These are phyloP conservation scores for Drosophila repletoides DNA, from an alignment of 1,140 invertebrate genomes.

Conservation along the genomic window DNA sequence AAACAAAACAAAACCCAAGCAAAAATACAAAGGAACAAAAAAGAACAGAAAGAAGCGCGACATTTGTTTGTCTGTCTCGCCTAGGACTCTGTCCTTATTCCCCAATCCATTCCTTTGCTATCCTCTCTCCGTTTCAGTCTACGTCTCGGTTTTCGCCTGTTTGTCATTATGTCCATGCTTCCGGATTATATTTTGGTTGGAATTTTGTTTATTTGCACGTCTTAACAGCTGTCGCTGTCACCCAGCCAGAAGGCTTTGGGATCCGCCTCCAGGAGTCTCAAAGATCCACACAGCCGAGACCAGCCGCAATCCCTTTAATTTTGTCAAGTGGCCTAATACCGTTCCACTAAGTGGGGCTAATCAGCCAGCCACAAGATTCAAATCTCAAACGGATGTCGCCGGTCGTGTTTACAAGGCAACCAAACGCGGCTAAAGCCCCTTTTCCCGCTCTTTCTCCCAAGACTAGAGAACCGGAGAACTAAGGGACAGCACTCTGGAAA, in stretches of 20 bases:
- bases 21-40: constrained; percentile 11
- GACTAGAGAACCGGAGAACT: constrained; percentile 9
- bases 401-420: constrained; percentile 52
- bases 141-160: constrained; percentile 38
- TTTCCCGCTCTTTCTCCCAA: not conserved
- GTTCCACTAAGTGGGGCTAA: constrained; percentile 77
- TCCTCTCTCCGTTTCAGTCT: not conserved
- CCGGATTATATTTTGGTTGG: constrained; percentile 75
- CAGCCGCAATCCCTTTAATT: constrained; percentile 59
- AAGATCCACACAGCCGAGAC: not conserved
- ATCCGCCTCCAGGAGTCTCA: not conserved
- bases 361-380: constrained; percentile 68
- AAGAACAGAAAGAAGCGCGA: constrained; percentile 8
- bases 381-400: constrained; percentile 75
- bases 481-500: constrained; percentile 41
- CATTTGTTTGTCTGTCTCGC: constrained; percentile 29
- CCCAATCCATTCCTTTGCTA: not conserved
- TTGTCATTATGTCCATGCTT: constrained; percentile 77
- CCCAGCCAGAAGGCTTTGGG: not conserved
- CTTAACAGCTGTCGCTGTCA: constrained; percentile 65
- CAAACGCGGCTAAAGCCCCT: not conserved
- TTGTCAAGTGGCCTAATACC: constrained; percentile 77
- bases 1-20: constrained; percentile 16
- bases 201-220: constrained; percentile 69
- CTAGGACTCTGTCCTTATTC: constrained; percentile 9